phyloP scores from a whole-genome alignment of 2,113 vertebrate genomes.

The Rattus norvegicus region GRCr8 NC_086036.1:10025001-10025500 shows the following conservation, averaged over 20 bases:
- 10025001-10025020: not conserved
- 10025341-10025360: not conserved
- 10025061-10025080: not conserved
- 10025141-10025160: not conserved
- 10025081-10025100: not conserved
- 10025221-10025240: not conserved
- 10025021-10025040: not conserved
- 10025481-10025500: not conserved
- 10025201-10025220: not conserved
- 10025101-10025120: not conserved
- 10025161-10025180: slow-evolving; percentile 40
- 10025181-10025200: not conserved
- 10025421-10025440: not conserved
- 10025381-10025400: not conserved
- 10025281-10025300: not conserved
- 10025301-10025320: not conserved
- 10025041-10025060: not conserved
- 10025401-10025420: not conserved
- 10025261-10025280: not conserved
- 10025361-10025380: not conserved
- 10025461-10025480: not conserved
- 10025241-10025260: not conserved
- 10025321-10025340: too few species aligned
- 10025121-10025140: not conserved
- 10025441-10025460: not conserved